These are phyloP conservation scores for Eristalis pertinax DNA, from an alignment of 2,888 invertebrate species.

Conservation along the genomic window DNA sequence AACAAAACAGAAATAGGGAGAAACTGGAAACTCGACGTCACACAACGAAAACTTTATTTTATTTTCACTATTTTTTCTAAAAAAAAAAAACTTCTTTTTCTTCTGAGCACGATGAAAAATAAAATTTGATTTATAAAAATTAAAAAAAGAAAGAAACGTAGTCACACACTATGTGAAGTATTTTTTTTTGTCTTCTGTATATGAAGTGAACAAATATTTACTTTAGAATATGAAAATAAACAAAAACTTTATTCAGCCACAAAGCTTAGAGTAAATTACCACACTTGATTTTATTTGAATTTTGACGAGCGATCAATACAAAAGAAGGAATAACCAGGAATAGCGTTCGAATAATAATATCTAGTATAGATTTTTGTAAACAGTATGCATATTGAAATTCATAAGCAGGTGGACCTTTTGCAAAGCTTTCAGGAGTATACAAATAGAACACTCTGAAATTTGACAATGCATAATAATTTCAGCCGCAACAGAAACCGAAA, in stretches of 20 bases:
- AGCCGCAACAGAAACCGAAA: too few relatives aligned
- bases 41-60: conserved; percentile 48
- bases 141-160: conserved; percentile 68
- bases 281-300: background rate
- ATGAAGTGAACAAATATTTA: conserved; percentile 38
- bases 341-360: background rate
- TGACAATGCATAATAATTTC: too few relatives aligned
- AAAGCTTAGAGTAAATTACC: background rate
- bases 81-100: conserved; percentile 27
- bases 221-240: conserved; percentile 14
- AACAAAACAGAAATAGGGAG: conserved; percentile 61
- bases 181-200: conserved; percentile 13
- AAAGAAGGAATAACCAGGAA: background rate
- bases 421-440: too few relatives aligned
- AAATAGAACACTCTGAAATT: too few relatives aligned
- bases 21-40: conserved; percentile 61
- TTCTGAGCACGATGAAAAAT: conserved; percentile 56
- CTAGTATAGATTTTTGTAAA: too few relatives aligned
- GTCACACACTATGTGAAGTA: conserved; percentile 38
- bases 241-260: background rate
- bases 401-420: too few relatives aligned
- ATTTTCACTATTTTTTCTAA: conserved; percentile 31
- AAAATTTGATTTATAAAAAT: conserved; percentile 38
- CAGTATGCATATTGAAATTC: too few relatives aligned
- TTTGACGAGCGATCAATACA: background rate